Evolutionary conservation across 2,797 vertebrate genomes (phyloP), one percentile per base, ranked within the genome.

Genomic region (Microctenopoma lineatum): DNA sequence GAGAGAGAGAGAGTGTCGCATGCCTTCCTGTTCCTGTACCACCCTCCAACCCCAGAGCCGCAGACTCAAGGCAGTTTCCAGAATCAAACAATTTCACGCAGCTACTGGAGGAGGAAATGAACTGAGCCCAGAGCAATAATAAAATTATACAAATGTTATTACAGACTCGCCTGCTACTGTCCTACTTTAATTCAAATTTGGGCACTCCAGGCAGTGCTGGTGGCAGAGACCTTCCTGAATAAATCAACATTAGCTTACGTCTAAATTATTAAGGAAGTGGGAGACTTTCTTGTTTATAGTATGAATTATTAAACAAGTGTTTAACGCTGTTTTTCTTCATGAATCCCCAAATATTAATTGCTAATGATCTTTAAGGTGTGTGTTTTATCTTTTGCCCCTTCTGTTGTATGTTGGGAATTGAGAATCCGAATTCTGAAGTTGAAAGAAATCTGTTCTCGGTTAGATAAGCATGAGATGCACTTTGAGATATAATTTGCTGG

Each of bases 141-240:
- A 96, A 97, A 99, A 98, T 98, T 98, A 98, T 97, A 97, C 96
- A 98, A 99, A 99, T 97, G 96, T 98, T 98, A 98, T 98, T 99
- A 98, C 96, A 96, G 97, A 96, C 95, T 96, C 95, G 97, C 96
- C 95, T 96, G 96, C 97, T 96, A 96, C 97, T 98, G 96, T 98
- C 97, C 96, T 96, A 96, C 95, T 97, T 98, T 97, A 98, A 98
- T 98, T 97, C 96, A 98, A 95, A 97, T 97, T 96, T 97, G 93
- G 94, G 90, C 89, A 95, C 97, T 95, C 86, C 92, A 84, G 96
- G 97, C 95, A 74, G 91, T 77, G 95, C 97, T 96, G 86, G 88
- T 84, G 95, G 97, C 96, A 87, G 92, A 96, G 95, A 95, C 96
- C 96, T 97, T 97, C 94, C 95, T 97, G 96, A 96, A 98, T 98